Conservation (phyloP, 1,140 invertebrate species). For the Zaprionus davidi region DNA sequence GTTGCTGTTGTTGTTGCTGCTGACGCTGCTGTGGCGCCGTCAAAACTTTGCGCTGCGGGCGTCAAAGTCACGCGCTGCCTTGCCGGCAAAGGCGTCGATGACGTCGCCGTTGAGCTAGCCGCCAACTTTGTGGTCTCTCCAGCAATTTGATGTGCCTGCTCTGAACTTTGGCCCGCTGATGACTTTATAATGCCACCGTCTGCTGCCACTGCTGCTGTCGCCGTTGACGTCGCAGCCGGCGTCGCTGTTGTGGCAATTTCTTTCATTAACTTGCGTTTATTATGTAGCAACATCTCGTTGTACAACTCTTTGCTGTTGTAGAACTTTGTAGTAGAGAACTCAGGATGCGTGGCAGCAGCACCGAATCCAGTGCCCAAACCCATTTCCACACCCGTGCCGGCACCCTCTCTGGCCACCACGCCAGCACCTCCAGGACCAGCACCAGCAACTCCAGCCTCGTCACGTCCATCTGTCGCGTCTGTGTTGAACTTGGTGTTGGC, state of each 20-base stretch:
- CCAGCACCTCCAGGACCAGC: too few species aligned
- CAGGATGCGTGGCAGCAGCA: constrained; percentile 64
- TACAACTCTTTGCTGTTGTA: constrained; percentile 84
- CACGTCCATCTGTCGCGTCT: constrained; percentile 33
- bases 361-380: constrained; percentile 15
- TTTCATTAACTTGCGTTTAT: constrained; percentile 77
- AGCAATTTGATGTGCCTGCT: constrained; percentile 36
- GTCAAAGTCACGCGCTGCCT: constrained; percentile 48
- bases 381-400: constrained; percentile 7
- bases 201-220: constrained; percentile 22
- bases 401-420: background rate
- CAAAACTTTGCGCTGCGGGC: constrained; percentile 44
- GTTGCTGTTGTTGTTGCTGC: constrained; percentile 13
- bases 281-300: constrained; percentile 82
- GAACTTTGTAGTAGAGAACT: constrained; percentile 83
- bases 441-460: background rate
- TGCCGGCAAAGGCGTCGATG: constrained; percentile 22
- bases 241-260: constrained; percentile 29
- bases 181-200: constrained; percentile 66
- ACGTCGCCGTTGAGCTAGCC: constrained; percentile 22
- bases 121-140: constrained; percentile 40
- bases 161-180: constrained; percentile 62
- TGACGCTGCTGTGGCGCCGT: constrained; percentile 12
- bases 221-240: background rate
- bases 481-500: constrained; percentile 83